These are phyloP conservation scores for Bovichtus variegatus DNA, from an alignment of 2,797 vertebrate species.

Conservation along the genomic window DNA sequence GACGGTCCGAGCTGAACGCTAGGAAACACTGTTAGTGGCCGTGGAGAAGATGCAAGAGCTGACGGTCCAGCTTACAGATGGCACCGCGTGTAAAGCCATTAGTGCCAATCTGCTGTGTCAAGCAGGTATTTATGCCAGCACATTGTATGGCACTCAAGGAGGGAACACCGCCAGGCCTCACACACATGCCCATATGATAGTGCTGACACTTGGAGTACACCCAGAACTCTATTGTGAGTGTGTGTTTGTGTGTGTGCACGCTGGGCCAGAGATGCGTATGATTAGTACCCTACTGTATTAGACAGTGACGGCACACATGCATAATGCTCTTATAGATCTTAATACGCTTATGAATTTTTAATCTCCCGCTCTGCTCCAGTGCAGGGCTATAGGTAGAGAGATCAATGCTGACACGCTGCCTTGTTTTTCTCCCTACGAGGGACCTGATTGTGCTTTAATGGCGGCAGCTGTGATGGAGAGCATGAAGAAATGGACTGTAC, in stretches of 20 bases:
- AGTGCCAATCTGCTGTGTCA: constrained; percentile 85
- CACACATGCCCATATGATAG: constrained; percentile 72
- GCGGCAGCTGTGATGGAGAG: constrained; percentile 45
- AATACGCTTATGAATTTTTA: constrained; percentile 85
- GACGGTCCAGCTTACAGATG: constrained; percentile 80
- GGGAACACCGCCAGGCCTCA: constrained; percentile 73
- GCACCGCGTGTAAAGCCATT: constrained; percentile 81
- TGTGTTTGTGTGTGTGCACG: constrained; percentile 29
- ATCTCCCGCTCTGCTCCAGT: constrained; percentile 70
- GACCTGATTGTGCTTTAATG: constrained; percentile 72
- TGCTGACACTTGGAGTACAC: constrained; percentile 75
- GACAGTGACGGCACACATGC: constrained; percentile 69
- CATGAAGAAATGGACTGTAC: constrained; percentile 45
- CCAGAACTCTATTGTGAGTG: constrained; percentile 68
- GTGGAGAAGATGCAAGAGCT: constrained; percentile 66
- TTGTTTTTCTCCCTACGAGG: constrained; percentile 34
- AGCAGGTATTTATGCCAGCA: constrained; percentile 83
- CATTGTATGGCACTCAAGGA: constrained; percentile 78
- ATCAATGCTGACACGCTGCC: constrained; percentile 68
- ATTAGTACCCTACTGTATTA: constrained; percentile 75
- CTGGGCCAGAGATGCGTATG: constrained; percentile 55
- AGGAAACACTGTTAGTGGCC: constrained; percentile 38
- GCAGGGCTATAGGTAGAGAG: constrained; percentile 71
- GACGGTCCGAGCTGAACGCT: constrained; percentile 25
- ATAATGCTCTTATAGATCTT: constrained; percentile 84